Evolutionary conservation across 2,113 vertebrate species (phyloP).

Genomic region (Lagopus muta): DNA sequence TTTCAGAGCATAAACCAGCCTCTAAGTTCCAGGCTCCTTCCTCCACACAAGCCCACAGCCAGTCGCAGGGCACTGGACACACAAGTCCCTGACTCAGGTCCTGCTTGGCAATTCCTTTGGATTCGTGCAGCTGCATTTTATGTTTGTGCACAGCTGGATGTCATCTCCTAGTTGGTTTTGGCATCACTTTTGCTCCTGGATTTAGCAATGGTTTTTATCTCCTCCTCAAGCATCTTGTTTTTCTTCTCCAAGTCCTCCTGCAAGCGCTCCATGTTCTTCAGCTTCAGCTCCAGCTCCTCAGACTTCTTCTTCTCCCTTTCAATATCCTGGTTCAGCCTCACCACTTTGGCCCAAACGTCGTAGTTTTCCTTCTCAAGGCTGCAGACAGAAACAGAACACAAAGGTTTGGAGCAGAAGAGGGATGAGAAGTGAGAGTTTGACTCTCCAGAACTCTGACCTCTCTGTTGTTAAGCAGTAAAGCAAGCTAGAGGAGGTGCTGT

Average conservation of each 20-base stretch:
- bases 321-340: conserved; percentile 83
- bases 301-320: conserved; percentile 80
- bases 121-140: neutral
- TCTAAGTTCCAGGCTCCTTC: neutral
- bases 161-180: conserved; percentile 22
- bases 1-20: neutral
- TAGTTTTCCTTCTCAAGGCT: conserved; percentile 89
- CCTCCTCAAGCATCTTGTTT: conserved; percentile 80
- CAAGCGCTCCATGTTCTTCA: conserved; percentile 74
- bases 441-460: neutral
- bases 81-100: neutral
- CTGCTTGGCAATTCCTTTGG: neutral
- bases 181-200: neutral
- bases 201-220: conserved; percentile 80
- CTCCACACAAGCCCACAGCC: neutral
- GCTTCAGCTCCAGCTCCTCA: conserved; percentile 80
- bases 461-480: neutral
- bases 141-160: neutral
- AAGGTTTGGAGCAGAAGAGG: neutral
- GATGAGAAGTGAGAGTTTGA: neutral
- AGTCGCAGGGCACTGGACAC: neutral
- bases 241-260: conserved; percentile 81
- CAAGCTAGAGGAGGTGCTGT: neutral
- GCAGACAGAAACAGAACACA: neutral
- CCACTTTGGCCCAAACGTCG: conserved; percentile 84